These are phyloP conservation scores for Rhyzopertha dominica DNA, from an alignment of 1,140 invertebrate genomes.

Conservation along the genomic window DNA sequence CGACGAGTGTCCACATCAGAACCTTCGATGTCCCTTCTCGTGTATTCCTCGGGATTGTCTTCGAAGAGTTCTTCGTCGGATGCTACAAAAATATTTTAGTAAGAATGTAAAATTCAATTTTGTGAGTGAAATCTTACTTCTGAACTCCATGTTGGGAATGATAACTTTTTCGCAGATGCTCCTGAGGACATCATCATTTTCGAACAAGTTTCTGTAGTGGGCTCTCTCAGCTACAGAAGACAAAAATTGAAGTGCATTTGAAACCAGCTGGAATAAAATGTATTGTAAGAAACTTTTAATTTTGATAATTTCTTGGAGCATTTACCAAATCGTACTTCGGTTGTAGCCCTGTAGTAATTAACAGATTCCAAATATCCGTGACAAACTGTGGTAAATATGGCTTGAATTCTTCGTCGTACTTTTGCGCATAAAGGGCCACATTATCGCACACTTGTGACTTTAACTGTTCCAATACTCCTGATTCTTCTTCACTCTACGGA, in stretches of 20 bases:
- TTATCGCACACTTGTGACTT: slow-evolving; percentile 96
- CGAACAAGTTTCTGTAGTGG: slow-evolving; percentile 84
- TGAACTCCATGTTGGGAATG: slow-evolving; percentile 96
- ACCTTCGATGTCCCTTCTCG: slow-evolving; percentile 94
- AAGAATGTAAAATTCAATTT: slow-evolving; percentile 11
- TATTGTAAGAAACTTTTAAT: no score
- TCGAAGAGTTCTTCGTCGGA: slow-evolving; percentile 95
- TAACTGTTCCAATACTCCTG: slow-evolving; percentile 84
- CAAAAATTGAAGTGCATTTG: slow-evolving; percentile 92
- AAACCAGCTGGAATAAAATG: slow-evolving; percentile 72
- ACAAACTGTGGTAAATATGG: slow-evolving; percentile 86
- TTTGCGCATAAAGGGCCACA: slow-evolving; percentile 89
- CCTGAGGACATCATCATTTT: slow-evolving; percentile 77
- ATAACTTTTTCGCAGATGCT: slow-evolving; percentile 97
- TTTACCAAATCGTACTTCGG: slow-evolving; percentile 88
- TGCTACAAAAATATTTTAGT: slow-evolving; percentile 49
- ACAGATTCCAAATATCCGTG: slow-evolving; percentile 84
- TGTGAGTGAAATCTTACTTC: slow-evolving; percentile 59
- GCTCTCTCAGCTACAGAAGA: slow-evolving; percentile 88
- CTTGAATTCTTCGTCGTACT: slow-evolving; percentile 96
- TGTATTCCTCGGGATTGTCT: slow-evolving; percentile 98
- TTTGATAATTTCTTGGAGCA: no score
- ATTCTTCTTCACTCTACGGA: slow-evolving; percentile 74
- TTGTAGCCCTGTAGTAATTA: slow-evolving; percentile 76
- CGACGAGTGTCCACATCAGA: slow-evolving; percentile 96